These are phyloP conservation scores for Myrmecophaga tridactyla DNA, from an alignment of 2,113 vertebrate species.

Conservation along the genomic window DNA sequence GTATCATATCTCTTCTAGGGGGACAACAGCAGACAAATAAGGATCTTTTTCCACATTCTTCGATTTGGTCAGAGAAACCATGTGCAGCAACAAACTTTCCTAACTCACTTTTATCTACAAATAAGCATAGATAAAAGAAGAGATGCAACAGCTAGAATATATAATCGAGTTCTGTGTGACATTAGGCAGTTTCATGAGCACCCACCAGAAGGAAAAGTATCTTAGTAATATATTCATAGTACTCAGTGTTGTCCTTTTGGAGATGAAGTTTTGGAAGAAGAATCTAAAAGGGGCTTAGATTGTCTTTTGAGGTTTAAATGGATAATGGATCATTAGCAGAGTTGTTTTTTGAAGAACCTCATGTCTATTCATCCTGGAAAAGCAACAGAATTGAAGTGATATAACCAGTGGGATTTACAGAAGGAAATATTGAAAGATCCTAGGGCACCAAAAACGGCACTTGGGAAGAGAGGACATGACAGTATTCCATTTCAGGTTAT, in stretches of 20 bases:
- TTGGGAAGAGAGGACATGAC: slow-evolving; percentile 49
- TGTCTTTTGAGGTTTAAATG: slow-evolving; percentile 26
- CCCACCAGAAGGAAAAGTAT: slow-evolving; percentile 39
- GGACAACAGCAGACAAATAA: not conserved
- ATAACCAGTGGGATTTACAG: slow-evolving; percentile 25
- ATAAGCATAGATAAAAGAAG: not conserved
- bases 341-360: not conserved
- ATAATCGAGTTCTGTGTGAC: slow-evolving; percentile 12
- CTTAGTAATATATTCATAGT: not conserved
- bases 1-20: slow-evolving; percentile 35
- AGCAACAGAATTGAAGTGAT: slow-evolving; percentile 48
- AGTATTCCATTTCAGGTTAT: slow-evolving; percentile 60
- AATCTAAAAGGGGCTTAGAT: not conserved
- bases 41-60: slow-evolving; percentile 27
- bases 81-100: slow-evolving; percentile 5
- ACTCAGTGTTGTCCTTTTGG: slow-evolving; percentile 33
- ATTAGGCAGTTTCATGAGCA: slow-evolving; percentile 33
- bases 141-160: not conserved
- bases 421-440: slow-evolving; percentile 41
- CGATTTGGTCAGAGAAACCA: slow-evolving; percentile 20
- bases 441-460: slow-evolving; percentile 47
- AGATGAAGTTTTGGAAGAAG: slow-evolving; percentile 22
- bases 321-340: not conserved
- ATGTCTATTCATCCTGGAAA: slow-evolving; percentile 26
- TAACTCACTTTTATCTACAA: slow-evolving; percentile 30